Percentiles rank a stretch among this genome's conserved stretches.
Conservation (phyloP, 2,113 vertebrate genomes). For the Oxyura jamaicensis region DNA sequence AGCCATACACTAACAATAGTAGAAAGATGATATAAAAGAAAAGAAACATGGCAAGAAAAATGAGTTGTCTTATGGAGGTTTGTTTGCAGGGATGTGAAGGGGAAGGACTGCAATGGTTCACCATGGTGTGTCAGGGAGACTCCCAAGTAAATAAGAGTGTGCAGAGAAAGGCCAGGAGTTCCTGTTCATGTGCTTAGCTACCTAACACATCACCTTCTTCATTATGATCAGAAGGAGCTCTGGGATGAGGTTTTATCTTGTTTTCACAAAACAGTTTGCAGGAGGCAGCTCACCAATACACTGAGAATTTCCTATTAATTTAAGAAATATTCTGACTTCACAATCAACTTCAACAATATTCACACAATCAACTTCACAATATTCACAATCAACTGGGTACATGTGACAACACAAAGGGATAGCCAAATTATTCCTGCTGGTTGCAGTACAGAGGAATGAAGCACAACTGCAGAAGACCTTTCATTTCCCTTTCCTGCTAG, state of each 20-base stretch:
- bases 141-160: not conserved
- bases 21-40: not conserved
- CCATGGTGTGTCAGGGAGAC: not conserved
- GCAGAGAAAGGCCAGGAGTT: not conserved
- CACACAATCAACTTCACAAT: too few relatives aligned
- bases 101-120: not conserved
- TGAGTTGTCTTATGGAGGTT: not conserved
- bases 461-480: not conserved
- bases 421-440: not conserved
- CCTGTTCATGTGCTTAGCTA: not conserved
- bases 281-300: not conserved
- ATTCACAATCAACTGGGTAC: not conserved
- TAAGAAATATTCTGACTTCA: not conserved
- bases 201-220: not conserved
- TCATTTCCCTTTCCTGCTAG: not conserved
- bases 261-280: not conserved
- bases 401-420: not conserved
- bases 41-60: not conserved
- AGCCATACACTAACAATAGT: not conserved
- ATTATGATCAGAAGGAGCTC: not conserved
- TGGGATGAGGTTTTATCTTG: not conserved
- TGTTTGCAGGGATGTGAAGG: not conserved
- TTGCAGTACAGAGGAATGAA: not conserved
- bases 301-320: not conserved
- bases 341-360: too few relatives aligned